Conservation (phyloP, 1,140 invertebrate genomes). For the Scaptomyza montana region DNA sequence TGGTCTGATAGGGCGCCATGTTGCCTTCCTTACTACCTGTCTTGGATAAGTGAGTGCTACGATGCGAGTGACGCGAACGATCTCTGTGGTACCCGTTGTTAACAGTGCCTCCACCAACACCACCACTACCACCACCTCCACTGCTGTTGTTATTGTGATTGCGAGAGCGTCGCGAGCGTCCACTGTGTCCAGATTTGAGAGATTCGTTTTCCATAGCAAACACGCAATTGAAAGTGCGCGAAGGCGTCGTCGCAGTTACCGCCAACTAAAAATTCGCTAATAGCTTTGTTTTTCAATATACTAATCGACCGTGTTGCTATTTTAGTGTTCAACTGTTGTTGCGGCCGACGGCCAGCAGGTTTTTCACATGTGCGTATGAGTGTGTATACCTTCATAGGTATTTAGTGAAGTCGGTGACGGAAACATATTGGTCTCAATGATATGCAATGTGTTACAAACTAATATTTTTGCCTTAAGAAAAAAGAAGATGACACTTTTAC, state of each 20-base stretch:
- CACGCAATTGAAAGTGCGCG: slow-evolving; percentile 39
- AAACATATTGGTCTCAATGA: slow-evolving; percentile 6
- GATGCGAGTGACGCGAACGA: slow-evolving; percentile 79
- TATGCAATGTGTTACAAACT: not conserved
- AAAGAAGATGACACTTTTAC: slow-evolving; percentile 17
- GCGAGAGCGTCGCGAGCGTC: slow-evolving; percentile 81
- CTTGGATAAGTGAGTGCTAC: slow-evolving; percentile 80
- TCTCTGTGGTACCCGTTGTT: slow-evolving; percentile 80
- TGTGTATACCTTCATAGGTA: slow-evolving; percentile 44
- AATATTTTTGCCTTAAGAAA: slow-evolving; percentile 22
- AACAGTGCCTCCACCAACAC: slow-evolving; percentile 58
- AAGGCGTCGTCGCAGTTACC: slow-evolving; percentile 34
- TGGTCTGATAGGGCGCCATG: slow-evolving; percentile 92
- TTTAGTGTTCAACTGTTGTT: slow-evolving; percentile 77
- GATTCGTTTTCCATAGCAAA: slow-evolving; percentile 83
- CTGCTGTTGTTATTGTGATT: slow-evolving; percentile 79
- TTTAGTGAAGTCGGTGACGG: slow-evolving; percentile 46
- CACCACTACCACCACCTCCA: slow-evolving; percentile 51
- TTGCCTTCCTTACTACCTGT: slow-evolving; percentile 63
- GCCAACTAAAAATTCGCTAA: slow-evolving; percentile 5
- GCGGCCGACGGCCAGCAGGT: slow-evolving; percentile 64
- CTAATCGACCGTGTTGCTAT: slow-evolving; percentile 62
- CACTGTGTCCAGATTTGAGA: slow-evolving; percentile 83
- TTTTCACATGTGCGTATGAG: slow-evolving; percentile 41
- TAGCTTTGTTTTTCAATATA: slow-evolving; percentile 49